Base-by-base conservation (phyloP, 2,797 vertebrate genomes). In the Aulostomus chinensis region DNA sequence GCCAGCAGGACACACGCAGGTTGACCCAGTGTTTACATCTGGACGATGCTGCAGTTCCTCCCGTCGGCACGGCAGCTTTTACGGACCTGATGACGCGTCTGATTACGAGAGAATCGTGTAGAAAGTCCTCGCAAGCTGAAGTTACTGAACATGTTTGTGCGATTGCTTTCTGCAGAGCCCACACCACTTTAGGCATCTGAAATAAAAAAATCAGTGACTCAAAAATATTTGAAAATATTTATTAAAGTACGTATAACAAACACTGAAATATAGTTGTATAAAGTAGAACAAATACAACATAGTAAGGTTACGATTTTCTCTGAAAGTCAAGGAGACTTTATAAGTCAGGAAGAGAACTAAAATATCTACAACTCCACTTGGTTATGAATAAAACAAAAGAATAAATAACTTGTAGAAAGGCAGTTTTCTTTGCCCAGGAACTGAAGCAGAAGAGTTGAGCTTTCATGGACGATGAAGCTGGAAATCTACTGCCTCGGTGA, bases 201-300 rank as follows among this genome's bases (percentile, higher is more conserved):
- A 26, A 68, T 30, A 6, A 39, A 2, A 49, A 41, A 68, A 3
- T 13, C 20, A 24, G 45, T 21, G 13, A 59, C 16, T 58, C 12
- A 5, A 29, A 37, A 41, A 38, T 80, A 63, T 29, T 83, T 78
- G 49, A 72, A 84, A 82, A 84, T 86, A 85, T 91, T 88, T 90
- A 91, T 90, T 90, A 73, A 85, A 86, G 78, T 75, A 84, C 65
- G 80, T 85, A 69, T 60, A 54, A 83, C 46, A 75, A 77, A 73
- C 46, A 58, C 54, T 33, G 61, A 43, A 73, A 78, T 58, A 82
- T 75, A 73, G 43, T 57, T 20, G 28, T 75, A 79, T 47, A 75
- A 73, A 73, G 71, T 57, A 26, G 43, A 71, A 68, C 51, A 79
- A 76, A 71, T 69, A 74, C 57, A 71, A 87, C 87, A 74, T 73